These are phyloP conservation scores for Ciconia nigra DNA, from an alignment of 2,797 vertebrate genomes.

Conservation along the genomic window DNA sequence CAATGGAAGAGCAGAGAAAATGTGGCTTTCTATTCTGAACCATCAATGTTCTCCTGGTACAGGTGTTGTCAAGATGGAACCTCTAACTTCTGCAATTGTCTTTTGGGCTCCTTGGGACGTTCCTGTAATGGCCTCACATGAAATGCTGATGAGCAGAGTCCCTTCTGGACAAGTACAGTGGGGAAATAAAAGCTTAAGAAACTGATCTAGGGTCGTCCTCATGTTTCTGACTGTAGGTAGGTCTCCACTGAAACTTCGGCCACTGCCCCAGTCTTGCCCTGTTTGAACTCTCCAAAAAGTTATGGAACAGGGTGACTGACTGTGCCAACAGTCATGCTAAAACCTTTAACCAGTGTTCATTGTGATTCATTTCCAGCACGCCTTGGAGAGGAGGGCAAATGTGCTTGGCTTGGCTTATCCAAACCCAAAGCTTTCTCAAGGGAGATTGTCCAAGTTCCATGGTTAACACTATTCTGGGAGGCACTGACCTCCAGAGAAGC, in stretches of 20 bases:
- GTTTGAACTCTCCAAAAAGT: background rate
- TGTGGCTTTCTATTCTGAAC: background rate
- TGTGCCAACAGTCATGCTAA: background rate
- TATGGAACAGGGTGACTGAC: background rate
- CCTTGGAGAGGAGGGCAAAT: background rate
- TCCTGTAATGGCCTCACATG: rapidly evolving
- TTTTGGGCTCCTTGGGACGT: background rate
- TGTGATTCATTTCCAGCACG: background rate
- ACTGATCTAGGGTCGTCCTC: rapidly evolving
- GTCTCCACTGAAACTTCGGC: background rate
- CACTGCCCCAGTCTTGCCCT: background rate
- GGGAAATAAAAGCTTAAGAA: background rate
- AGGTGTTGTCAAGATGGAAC: background rate
- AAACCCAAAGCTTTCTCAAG: background rate
- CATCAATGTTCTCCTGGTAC: background rate
- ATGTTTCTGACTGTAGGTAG: background rate
- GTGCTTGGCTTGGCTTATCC: background rate
- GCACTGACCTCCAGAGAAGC: background rate
- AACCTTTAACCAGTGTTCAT: background rate
- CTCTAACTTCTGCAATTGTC: background rate
- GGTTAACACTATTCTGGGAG: background rate
- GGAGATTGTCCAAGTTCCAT: background rate
- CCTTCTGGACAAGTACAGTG: background rate
- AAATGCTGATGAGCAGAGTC: rapidly evolving
- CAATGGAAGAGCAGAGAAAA: background rate